These are phyloP conservation scores for Lysandra coridon DNA, from an alignment of 2,888 invertebrate species.

Conservation along the genomic window DNA sequence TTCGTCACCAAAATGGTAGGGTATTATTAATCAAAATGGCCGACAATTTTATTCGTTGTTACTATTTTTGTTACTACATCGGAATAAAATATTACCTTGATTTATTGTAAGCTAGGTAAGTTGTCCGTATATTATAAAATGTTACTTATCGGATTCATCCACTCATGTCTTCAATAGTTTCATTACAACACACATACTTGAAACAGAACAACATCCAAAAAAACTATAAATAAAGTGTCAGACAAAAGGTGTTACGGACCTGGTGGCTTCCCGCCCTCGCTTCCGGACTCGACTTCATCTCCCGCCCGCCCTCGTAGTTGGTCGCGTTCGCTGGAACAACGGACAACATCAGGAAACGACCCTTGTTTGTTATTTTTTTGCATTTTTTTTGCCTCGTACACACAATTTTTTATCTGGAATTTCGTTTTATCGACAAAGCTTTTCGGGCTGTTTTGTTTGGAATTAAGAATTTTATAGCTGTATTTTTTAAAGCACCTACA, in stretches of 20 bases:
- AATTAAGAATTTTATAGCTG: not conserved
- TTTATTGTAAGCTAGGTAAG: no score
- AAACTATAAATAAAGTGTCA: slow-evolving; percentile 22
- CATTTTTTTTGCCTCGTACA: slow-evolving; percentile 16
- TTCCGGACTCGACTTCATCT: slow-evolving; percentile 63
- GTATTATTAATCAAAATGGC: no score
- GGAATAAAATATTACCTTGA: no score
- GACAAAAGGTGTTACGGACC: slow-evolving; percentile 48
- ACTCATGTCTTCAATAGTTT: no score
- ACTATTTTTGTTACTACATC: no score
- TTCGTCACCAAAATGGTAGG: no score
- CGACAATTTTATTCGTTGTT: no score
- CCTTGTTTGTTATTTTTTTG: slow-evolving; percentile 29
- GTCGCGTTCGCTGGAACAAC: slow-evolving; percentile 70
- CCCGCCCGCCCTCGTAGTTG: slow-evolving; percentile 68
- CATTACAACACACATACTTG: no score
- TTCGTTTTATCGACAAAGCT: not conserved
- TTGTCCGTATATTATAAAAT: no score
- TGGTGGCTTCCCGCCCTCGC: slow-evolving; percentile 63
- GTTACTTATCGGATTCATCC: no score
- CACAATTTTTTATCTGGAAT: not conserved
- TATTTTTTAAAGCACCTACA: not conserved
- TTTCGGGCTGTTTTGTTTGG: not conserved
- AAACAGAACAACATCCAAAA: not conserved
- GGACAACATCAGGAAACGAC: slow-evolving; percentile 40